Evolutionary conservation across 1,140 invertebrate genomes (phyloP).

Genomic region (Fopius arisanus): DNA sequence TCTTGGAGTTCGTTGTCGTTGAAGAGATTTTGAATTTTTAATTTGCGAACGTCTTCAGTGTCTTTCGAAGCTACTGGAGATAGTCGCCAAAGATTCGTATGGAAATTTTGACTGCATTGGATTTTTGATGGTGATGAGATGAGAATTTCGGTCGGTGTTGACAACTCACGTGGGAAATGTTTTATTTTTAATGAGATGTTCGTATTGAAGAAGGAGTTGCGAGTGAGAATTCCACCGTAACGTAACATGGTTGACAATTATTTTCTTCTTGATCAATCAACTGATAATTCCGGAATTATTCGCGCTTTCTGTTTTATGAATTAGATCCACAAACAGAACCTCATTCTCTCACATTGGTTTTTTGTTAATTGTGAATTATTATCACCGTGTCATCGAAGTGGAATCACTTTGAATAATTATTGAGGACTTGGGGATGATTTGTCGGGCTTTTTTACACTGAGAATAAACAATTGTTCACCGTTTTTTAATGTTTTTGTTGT

Average conservation of each 20-base stretch:
- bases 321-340: neutral
- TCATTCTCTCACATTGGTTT: neutral
- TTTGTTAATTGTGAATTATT: neutral
- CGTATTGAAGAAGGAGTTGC: neutral
- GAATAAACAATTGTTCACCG: neutral
- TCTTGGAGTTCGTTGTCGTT: neutral
- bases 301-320: neutral
- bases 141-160: neutral
- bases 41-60: neutral
- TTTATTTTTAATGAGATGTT: neutral
- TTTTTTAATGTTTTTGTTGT: neutral
- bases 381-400: neutral
- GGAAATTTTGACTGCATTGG: neutral
- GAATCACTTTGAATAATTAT: neutral
- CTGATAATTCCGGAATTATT: neutral
- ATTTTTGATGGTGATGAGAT: neutral
- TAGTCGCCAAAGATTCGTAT: neutral
- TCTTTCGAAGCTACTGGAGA: neutral
- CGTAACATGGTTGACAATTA: neutral
- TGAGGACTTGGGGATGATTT: neutral
- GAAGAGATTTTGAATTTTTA: neutral
- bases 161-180: neutral
- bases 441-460: neutral
- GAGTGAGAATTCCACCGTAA: neutral
- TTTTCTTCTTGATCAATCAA: neutral